Evolutionary conservation across 2,113 vertebrate genomes (phyloP).

Genomic region (Lamprotornis superbus): DNA sequence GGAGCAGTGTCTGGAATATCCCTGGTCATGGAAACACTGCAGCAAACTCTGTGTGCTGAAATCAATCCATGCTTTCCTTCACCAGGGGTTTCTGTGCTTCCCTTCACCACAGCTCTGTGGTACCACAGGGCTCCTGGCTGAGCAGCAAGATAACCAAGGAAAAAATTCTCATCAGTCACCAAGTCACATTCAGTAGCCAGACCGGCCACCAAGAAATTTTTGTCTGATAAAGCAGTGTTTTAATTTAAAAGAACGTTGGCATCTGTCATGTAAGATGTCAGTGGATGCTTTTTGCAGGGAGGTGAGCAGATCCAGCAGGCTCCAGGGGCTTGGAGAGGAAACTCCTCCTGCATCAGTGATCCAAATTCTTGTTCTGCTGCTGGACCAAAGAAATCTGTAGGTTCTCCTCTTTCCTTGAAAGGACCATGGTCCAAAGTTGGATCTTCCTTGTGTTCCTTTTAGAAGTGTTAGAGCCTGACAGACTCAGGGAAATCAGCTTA

Average conservation of each 20-base stretch:
- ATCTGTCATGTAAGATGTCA: accelerated
- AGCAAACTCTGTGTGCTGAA: background rate
- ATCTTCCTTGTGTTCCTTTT: background rate
- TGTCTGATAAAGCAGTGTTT: background rate
- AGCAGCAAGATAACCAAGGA: background rate
- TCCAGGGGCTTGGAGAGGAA: background rate
- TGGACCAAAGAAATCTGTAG: background rate
- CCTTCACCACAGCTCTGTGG: background rate
- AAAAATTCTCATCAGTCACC: background rate
- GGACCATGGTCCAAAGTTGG: background rate
- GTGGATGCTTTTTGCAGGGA: background rate
- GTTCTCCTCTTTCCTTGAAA: background rate
- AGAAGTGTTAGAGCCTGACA: background rate
- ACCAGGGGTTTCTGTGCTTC: accelerated
- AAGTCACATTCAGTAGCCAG: background rate
- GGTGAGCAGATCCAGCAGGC: background rate
- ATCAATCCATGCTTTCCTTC: background rate
- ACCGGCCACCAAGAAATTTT: background rate
- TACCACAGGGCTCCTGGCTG: background rate
- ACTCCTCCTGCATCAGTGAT: background rate
- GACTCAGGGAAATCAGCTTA: background rate
- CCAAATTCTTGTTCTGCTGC: background rate
- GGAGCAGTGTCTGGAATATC: background rate
- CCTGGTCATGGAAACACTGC: background rate
- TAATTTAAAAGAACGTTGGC: accelerated